Percentiles rank a stretch among this genome's conserved stretches.
These are phyloP conservation scores for Portunus trituberculatus DNA, from an alignment of 1,140 invertebrate species.

Conservation along the genomic window DNA sequence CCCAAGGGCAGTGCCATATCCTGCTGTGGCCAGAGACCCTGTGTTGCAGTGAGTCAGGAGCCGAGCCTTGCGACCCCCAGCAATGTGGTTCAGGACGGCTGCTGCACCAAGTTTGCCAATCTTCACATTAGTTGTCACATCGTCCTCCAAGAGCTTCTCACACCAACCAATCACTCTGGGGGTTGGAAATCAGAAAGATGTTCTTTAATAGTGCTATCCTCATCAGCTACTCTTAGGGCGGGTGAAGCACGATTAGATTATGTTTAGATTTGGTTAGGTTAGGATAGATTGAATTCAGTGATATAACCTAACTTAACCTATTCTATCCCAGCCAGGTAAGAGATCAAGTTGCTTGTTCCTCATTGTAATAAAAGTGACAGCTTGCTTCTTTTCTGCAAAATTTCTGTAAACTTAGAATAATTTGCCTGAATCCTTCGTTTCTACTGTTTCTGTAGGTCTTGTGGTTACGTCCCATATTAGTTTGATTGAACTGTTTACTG, in stretches of 20 bases:
- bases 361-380: not conserved
- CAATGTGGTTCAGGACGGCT: constrained; percentile 85
- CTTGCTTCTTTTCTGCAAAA: not conserved
- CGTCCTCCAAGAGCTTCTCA: constrained; percentile 91
- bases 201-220: not conserved
- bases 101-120: constrained; percentile 91
- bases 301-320: too few species aligned
- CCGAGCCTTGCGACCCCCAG: constrained; percentile 82
- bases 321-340: too few species aligned
- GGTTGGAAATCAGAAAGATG: not conserved
- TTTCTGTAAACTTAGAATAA: not conserved
- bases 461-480: too few species aligned
- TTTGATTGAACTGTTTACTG: too few species aligned
- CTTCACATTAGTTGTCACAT: constrained; percentile 91
- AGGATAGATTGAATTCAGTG: too few species aligned
- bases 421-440: too few species aligned
- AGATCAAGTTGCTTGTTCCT: too few species aligned
- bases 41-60: constrained; percentile 99
- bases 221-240: too few species aligned
- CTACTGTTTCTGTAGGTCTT: too few species aligned
- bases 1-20: constrained; percentile 98
- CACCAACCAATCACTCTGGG: constrained; percentile 87
- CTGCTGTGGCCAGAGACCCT: constrained; percentile 97
- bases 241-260: too few species aligned
- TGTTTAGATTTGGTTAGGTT: too few species aligned